phyloP scores from a whole-genome alignment of 2,113 vertebrate genomes.

The Myiozetetes cayanensis region DNA sequence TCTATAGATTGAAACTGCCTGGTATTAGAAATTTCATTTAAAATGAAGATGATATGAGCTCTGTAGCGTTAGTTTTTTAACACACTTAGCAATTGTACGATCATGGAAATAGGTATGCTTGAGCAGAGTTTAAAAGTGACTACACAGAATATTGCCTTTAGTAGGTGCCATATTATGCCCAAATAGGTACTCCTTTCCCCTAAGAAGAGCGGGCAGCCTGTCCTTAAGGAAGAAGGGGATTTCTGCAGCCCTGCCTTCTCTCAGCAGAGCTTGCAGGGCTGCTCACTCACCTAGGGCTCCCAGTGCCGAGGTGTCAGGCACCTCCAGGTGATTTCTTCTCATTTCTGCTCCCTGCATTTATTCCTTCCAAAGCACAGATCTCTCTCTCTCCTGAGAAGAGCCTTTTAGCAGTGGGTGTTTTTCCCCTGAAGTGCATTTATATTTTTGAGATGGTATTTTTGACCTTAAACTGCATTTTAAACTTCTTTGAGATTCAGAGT shows the following conservation, averaged over 20 bases:
- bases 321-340: neutral
- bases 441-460: neutral
- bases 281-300: neutral
- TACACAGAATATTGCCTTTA: neutral
- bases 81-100: accelerated
- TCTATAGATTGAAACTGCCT: neutral
- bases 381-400: neutral
- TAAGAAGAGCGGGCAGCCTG: neutral
- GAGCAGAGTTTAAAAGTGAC: neutral
- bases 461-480: neutral
- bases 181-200: neutral
- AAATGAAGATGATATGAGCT: neutral
- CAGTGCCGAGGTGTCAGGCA: neutral
- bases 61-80: neutral
- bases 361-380: neutral
- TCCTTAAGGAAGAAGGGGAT: neutral
- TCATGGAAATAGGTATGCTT: neutral
- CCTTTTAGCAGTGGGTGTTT: neutral
- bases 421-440: neutral
- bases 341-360: neutral
- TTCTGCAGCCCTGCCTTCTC: neutral
- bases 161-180: neutral
- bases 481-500: neutral
- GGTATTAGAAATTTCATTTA: neutral
- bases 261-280: neutral